Evolutionary conservation across 2,888 invertebrate genomes (phyloP).

Genomic region (Cyclophora punctaria): DNA sequence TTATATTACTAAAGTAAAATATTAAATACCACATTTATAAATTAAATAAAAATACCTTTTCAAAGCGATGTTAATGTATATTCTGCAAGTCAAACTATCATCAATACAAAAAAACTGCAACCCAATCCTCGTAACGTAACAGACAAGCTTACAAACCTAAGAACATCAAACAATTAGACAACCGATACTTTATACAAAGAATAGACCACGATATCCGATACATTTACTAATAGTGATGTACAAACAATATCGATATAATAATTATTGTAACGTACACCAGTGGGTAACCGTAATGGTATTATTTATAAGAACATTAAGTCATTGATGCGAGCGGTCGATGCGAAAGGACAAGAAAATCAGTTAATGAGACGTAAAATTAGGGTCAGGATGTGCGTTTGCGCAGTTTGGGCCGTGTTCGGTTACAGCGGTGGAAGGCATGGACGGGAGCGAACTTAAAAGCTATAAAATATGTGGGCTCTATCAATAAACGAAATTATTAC

Average conservation of each 20-base stretch:
- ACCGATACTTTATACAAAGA: no score
- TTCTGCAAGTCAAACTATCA: no score
- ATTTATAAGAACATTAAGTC: constrained; percentile 22
- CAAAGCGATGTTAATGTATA: no score
- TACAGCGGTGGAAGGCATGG: constrained; percentile 12
- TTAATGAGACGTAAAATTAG: constrained; percentile 71
- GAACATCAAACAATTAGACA: no score
- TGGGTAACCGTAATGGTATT: constrained; percentile 42
- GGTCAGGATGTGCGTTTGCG: constrained; percentile 47
- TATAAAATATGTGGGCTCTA: no score
- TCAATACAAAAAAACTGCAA: no score
- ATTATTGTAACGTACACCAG: constrained; percentile 46
- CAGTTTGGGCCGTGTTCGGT: constrained; percentile 10
- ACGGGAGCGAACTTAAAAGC: constrained; percentile 12
- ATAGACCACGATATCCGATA: constrained; percentile 9
- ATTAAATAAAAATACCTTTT: no score
- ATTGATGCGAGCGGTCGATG: constrained; percentile 36
- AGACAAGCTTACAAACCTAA: no score
- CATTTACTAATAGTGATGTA: constrained; percentile 14
- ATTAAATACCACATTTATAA: no score
- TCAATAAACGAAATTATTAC: no score
- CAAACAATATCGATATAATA: constrained; percentile 21
- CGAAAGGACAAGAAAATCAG: constrained; percentile 56
- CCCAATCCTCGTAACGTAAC: no score
- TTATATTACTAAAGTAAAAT: no score